Percentiles rank a stretch among this genome's conserved stretches.
Evolutionary conservation across 2,888 invertebrate genomes (phyloP).

Genomic region (Watsonalla cultraria): DNA sequence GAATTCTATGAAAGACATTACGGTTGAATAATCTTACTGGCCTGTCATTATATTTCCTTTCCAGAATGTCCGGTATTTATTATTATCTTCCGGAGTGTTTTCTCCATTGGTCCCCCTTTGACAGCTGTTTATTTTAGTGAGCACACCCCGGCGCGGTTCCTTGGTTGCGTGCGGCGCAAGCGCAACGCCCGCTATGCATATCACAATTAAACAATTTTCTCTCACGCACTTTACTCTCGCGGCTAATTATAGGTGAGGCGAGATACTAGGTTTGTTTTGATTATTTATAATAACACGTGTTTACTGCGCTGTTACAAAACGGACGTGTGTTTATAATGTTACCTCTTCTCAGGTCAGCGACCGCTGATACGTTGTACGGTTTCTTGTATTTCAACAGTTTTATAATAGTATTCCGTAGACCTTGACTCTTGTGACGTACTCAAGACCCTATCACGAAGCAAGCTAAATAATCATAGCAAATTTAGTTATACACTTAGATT

Average conservation of each 20-base stretch:
- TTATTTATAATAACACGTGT: slow-evolving; percentile 44
- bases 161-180: slow-evolving; percentile 41
- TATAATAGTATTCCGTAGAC: too few species aligned
- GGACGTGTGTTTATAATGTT: slow-evolving; percentile 12
- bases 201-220: slow-evolving; percentile 67
- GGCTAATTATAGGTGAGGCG: slow-evolving; percentile 47
- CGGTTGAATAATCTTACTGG: too few species aligned
- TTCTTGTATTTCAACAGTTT: too few species aligned
- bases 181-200: slow-evolving; percentile 44
- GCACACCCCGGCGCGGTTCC: slow-evolving; percentile 20
- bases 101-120: slow-evolving; percentile 30
- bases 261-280: slow-evolving; percentile 42
- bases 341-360: background rate
- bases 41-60: slow-evolving; percentile 38
- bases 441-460: too few species aligned
- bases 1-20: too few species aligned
- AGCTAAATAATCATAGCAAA: too few species aligned
- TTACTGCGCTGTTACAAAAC: slow-evolving; percentile 21
- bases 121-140: slow-evolving; percentile 49
- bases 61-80: slow-evolving; percentile 27
- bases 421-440: too few species aligned
- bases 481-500: too few species aligned
- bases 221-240: slow-evolving; percentile 60
- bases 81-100: slow-evolving; percentile 42
- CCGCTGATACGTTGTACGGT: background rate